phyloP scores from a whole-genome alignment of 2,888 invertebrate genomes.

The Folsomia candida region DNA sequence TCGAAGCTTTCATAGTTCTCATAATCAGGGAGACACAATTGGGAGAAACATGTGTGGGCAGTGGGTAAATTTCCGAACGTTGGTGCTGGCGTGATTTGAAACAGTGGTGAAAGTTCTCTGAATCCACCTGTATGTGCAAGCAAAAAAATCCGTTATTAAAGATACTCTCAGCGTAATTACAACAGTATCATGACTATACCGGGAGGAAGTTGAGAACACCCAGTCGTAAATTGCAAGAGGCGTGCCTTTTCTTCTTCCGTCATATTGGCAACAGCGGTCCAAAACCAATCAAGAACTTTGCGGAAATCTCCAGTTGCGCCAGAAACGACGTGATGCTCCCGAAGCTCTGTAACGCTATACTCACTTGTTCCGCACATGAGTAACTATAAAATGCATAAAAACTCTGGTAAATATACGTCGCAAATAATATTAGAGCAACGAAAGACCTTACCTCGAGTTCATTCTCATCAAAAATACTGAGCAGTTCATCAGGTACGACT shows the following conservation, averaged over 20 bases:
- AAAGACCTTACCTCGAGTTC: conserved; percentile 76
- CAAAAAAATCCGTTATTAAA: no score
- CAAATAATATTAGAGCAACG: no score
- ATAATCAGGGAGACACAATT: conserved; percentile 91
- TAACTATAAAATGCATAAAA: conserved; percentile 60
- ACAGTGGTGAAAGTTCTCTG: conserved; percentile 81
- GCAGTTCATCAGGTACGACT: conserved; percentile 85
- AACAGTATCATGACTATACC: conserved; percentile 9
- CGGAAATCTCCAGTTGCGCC: conserved; percentile 71
- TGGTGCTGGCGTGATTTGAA: conserved; percentile 87
- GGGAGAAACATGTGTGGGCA: conserved; percentile 92
- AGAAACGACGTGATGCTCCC: conserved; percentile 82
- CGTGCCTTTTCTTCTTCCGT: conserved; percentile 90
- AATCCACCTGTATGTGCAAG: conserved; percentile 79
- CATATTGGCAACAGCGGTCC: conserved; percentile 85
- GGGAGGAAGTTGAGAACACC: conserved; percentile 77
- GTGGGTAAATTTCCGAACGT: conserved; percentile 88
- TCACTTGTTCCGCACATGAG: conserved; percentile 90
- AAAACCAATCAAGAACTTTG: conserved; percentile 83
- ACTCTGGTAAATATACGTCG: background rate
- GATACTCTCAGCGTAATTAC: background rate
- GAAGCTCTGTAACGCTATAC: conserved; percentile 85
- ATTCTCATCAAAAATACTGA: conserved; percentile 93
- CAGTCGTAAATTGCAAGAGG: conserved; percentile 84
- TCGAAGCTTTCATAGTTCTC: conserved; percentile 91